Evolutionary conservation across 2,113 vertebrate genomes (phyloP).

Genomic region (Pagrus major): DNA sequence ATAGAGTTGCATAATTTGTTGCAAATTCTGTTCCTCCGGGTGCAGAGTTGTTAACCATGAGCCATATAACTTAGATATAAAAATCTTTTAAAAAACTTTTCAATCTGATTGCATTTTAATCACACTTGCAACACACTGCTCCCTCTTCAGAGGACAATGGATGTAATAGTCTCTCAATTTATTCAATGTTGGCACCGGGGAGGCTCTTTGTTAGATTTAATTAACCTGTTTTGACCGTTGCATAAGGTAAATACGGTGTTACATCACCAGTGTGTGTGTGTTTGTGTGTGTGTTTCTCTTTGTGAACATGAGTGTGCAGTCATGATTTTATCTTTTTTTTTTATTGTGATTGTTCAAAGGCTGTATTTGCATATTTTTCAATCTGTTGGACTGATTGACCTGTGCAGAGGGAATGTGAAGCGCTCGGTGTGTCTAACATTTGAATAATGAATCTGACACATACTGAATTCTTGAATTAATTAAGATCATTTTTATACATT

Average conservation of each 20-base stretch:
- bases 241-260: slow-evolving; percentile 1
- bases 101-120: slow-evolving; percentile 27
- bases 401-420: neutral
- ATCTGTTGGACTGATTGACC: neutral
- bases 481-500: neutral
- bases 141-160: neutral
- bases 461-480: slow-evolving; percentile 18
- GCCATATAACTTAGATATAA: neutral
- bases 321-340: neutral
- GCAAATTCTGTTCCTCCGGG: neutral
- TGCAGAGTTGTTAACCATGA: neutral
- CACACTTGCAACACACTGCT: neutral
- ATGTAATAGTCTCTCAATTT: slow-evolving; percentile 7
- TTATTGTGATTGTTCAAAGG: neutral
- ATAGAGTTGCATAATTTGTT: neutral
- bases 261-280: neutral
- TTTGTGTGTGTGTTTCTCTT: neutral
- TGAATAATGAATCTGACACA: neutral
- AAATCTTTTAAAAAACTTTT: neutral
- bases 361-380: neutral
- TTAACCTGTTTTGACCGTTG: neutral
- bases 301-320: neutral
- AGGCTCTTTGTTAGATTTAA: slow-evolving; percentile 4
- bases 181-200: slow-evolving; percentile 15
- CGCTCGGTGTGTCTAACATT: neutral